Conservation (phyloP, 2,797 vertebrate genomes). For the Leptoclinus maculatus region DNA sequence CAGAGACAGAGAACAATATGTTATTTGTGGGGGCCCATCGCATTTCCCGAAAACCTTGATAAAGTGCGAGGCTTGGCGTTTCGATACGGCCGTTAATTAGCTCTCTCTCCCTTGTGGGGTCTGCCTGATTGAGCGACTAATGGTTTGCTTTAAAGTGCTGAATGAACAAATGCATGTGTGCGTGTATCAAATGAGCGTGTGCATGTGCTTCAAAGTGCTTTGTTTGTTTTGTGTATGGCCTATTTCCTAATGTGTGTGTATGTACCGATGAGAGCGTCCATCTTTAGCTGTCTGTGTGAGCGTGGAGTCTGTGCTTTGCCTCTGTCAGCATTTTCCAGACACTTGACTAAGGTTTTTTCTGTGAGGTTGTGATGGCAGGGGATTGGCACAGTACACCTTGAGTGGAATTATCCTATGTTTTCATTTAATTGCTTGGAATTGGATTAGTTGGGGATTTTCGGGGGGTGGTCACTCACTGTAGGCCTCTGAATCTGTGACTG, state of each 20-base stretch:
- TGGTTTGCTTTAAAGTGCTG: constrained; percentile 80
- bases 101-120: constrained; percentile 74
- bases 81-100: constrained; percentile 79
- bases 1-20: constrained; percentile 53
- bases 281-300: constrained; percentile 26
- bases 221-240: constrained; percentile 60
- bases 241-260: constrained; percentile 48
- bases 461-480: constrained; percentile 17
- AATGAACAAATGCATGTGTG: constrained; percentile 65
- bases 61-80: constrained; percentile 78
- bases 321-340: constrained; percentile 58
- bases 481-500: constrained; percentile 10
- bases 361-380: constrained; percentile 48
- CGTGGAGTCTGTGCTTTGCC: constrained; percentile 22
- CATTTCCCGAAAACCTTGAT: constrained; percentile 75
- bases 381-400: constrained; percentile 50
- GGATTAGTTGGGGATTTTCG: constrained; percentile 58
- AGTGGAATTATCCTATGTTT: constrained; percentile 67
- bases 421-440: constrained; percentile 69
- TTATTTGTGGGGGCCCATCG: constrained; percentile 54
- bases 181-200: constrained; percentile 41
- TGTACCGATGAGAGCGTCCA: constrained; percentile 42
- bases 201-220: constrained; percentile 54
- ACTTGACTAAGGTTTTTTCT: constrained; percentile 56
- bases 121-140: constrained; percentile 80